Evolutionary conservation across 64 coral and sea anemone genomes (phyloP).

Genomic region (Acropora tenuis): DNA sequence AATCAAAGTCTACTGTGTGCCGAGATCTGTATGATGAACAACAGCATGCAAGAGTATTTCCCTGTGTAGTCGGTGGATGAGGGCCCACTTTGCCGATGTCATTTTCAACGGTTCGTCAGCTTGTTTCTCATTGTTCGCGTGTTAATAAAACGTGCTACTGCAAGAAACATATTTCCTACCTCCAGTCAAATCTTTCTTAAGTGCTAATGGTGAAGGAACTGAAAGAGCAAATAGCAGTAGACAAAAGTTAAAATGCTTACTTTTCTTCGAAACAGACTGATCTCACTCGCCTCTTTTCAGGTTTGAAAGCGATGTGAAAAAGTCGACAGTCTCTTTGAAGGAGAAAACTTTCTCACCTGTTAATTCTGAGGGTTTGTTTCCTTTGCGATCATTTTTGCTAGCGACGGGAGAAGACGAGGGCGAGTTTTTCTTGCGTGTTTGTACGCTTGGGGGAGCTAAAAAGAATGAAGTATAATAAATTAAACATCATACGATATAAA

Average conservation of each 20-base stretch:
- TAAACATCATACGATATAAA: not conserved
- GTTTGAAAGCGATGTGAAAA: not conserved
- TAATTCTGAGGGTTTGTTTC: slow-evolving; percentile 31
- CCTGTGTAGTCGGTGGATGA: too few species aligned
- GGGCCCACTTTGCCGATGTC: too few species aligned
- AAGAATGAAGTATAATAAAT: not conserved
- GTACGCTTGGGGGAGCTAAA: slow-evolving; percentile 64
- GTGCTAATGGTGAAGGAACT: slow-evolving; percentile 36
- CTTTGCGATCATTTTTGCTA: slow-evolving; percentile 59
- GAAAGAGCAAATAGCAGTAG: not conserved
- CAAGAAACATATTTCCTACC: not conserved
- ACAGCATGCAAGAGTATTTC: too few species aligned
- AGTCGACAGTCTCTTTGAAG: not conserved
- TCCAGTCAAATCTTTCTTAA: not conserved
- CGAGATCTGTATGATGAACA: too few species aligned
- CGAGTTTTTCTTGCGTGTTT: slow-evolving; percentile 67
- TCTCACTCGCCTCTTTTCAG: too few species aligned
- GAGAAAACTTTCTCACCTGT: not conserved
- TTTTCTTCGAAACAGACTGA: not conserved
- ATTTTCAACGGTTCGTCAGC: too few species aligned
- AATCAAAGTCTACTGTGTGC: too few species aligned
- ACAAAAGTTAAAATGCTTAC: not conserved
- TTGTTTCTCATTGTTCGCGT: too few species aligned
- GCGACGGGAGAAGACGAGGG: slow-evolving; percentile 54
- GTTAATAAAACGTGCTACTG: too few species aligned